Evolutionary conservation across 2,888 invertebrate genomes (phyloP), one percentile per base, ranked within the genome.

Genomic region (Phalangium opilio): DNA sequence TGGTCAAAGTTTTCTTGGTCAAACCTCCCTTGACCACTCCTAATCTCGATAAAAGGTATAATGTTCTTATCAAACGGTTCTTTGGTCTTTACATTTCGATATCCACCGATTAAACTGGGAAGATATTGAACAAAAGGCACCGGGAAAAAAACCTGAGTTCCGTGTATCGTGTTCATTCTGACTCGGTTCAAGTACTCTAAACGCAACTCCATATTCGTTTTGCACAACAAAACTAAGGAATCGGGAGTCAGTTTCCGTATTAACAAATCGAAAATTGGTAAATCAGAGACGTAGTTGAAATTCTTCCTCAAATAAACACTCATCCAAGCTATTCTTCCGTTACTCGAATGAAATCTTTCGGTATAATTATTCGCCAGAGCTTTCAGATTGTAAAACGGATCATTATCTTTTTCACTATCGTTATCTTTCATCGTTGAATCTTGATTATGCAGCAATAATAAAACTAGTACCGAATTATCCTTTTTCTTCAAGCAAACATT

Each of bases 131-230:
- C 75, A 68, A 91, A 96, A 17, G 85, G 84, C 55, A 89, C 78
- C n/a, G 93, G 86, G 60, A 81, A 79, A 70, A 81, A 96, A 59
- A 91, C 78, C 72, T 93, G 93, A 67, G 78, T 81, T 55, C 81
- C 81, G 56, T 72, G 70, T 54, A 96, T 86, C 2, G 90, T 90
- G 68, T 93, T 95, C 85, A 96, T 90, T 50, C 93, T 78, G 11
- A 90, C 83, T 61, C 93, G 73, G 63, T 96, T 95, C 41, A 95
- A 73, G 69, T 87, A 91, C 63, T 91, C 90, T 41, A 77, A 69
- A 58, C 77, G 78, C 56, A 84, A 73, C 58, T 80, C 78, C 61
- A 79, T 75, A 56, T 76, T 73, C 40, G 77, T 75, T 54, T 76
- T 75, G 36, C 75, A 72, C 55, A 83, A 66, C 53, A 87, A 68